Base-by-base conservation (phyloP, 1,140 invertebrate genomes). In the Brachionus rotundiformis region DNA sequence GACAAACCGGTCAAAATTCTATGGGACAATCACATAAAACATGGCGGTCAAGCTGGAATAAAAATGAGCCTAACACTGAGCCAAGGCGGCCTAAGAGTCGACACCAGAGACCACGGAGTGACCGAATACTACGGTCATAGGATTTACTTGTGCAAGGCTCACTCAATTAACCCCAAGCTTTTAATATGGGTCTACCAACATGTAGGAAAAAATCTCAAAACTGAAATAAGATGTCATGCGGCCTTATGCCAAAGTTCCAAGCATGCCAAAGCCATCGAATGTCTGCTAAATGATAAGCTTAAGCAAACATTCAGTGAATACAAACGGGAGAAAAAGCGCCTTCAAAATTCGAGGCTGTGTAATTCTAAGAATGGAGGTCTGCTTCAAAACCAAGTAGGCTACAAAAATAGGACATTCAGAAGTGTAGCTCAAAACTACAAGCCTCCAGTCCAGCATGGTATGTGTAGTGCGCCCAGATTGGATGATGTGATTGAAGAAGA, bases 121-220 rank as follows among this genome's bases (percentile, higher is more conserved):
- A 79, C 76, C 29, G 76, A 79, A 41, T 79, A 79, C n/a, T 79
- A 31, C 29, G 76, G 76, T 27, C 76, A 79, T 29, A 19, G 76
- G n/a, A 79, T 79, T 79, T 63, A 79, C 33, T 25, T 79, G 5
- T 19, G 19, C 33, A 54, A 33, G 31, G 23, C 76, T 3, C 76
- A 79, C 16, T 36, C 47, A 3, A 10, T 79, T 3, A 54, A 79
- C 16, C 29, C 76, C 19, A 79, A 79, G n/a, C 47, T 79, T 1
- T 13, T 79, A 8, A 59, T 79, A 11, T 79, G 76, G 76, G 76
- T 79, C 44, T 79, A 79, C 8, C 76, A 79, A n/a, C 76, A 79
- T 31, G 76, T 79, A 8, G 76, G 76, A 4, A 79, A 79, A 63
- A 79, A 79, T 79, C 47, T 79, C 11, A 79, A 79, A 25, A 59